Conservation (phyloP, 2,888 invertebrate species). For the Aphidius colemani region DNA sequence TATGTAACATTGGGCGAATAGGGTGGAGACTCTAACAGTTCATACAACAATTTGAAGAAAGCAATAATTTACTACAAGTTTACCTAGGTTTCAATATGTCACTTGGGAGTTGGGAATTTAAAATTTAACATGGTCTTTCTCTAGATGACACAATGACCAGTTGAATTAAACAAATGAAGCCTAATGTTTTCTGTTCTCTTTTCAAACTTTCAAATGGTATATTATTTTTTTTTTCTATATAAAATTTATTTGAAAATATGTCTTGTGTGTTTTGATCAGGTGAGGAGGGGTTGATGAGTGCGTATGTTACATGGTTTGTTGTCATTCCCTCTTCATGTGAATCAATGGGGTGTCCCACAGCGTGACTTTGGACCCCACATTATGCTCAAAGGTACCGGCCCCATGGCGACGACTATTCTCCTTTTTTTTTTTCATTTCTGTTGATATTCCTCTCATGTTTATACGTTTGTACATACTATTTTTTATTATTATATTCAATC, state of each 20-base stretch:
- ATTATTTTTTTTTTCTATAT: background rate
- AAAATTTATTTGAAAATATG: too few relatives aligned
- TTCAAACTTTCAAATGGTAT: background rate
- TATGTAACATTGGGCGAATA: background rate
- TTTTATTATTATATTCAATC: background rate
- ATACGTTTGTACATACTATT: slow-evolving; percentile 9
- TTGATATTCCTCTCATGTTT: slow-evolving; percentile 12
- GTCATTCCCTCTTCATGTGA: slow-evolving; percentile 45
- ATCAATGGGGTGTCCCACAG: slow-evolving; percentile 39
- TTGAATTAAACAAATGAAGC: background rate
- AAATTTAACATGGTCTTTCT: too few relatives aligned
- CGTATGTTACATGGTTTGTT: slow-evolving; percentile 46
- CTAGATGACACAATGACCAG: too few relatives aligned
- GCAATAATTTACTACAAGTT: too few relatives aligned
- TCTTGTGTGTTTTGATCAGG: too few relatives aligned
- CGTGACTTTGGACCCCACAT: slow-evolving; percentile 45
- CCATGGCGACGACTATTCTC: slow-evolving; percentile 26
- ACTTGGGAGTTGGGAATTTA: too few relatives aligned
- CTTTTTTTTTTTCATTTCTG: too few relatives aligned
- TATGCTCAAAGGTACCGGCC: slow-evolving; percentile 47
- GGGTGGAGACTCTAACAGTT: background rate
- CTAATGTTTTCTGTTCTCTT: background rate
- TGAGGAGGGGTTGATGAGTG: slow-evolving; percentile 21
- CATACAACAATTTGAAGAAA: background rate
- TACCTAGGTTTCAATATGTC: too few relatives aligned